Evolutionary conservation across 2,888 invertebrate genomes (phyloP), one percentile per base, ranked within the genome.

Genomic region (Xanthia togata): DNA sequence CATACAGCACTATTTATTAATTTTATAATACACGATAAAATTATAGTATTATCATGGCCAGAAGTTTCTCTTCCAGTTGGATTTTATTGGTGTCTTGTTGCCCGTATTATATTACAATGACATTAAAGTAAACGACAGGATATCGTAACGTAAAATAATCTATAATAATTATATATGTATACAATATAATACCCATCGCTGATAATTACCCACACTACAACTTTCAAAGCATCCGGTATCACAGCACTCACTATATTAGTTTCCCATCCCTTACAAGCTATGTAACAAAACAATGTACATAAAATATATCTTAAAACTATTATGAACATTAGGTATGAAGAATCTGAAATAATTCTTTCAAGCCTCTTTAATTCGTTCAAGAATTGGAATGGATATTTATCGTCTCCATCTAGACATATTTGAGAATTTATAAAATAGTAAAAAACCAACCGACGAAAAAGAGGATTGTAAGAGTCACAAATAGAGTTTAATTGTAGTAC

Each of bases 161-260:
- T 79, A 82, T 79, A 81, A 82, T 84, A 83, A 80, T 83, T 70
- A 82, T 74, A 84, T 35, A 72, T 65, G 78, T 84, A 82, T 77
- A 85, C 79, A 83, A 81, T 81, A 85, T 87, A 80, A 85, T 87
- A 88, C 83, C 86, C 91, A 82, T 87, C 89, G 82, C 89, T 89
- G 89, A 84, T 83, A 2, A 31, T 31, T 76, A 87, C 89, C 90
- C 90, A 88, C 86, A 89, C 92, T 88, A 89, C 89, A 86, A 89
- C 89, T 90, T 89, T 86, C 93, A 88, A 93, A 93, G 89, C 93
- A 92, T 93, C 90, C 93, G 89, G 89, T 96, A 96, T 96, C 96
- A 96, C 96, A 96, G 96, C 95, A 94, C 91, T 93, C 94, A 90
- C 92, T 92, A 90, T 91, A 90, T 88, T 90, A 89, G 88, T 88